Evolutionary conservation across 1,140 invertebrate species (phyloP).

Genomic region (Diprion similis): DNA sequence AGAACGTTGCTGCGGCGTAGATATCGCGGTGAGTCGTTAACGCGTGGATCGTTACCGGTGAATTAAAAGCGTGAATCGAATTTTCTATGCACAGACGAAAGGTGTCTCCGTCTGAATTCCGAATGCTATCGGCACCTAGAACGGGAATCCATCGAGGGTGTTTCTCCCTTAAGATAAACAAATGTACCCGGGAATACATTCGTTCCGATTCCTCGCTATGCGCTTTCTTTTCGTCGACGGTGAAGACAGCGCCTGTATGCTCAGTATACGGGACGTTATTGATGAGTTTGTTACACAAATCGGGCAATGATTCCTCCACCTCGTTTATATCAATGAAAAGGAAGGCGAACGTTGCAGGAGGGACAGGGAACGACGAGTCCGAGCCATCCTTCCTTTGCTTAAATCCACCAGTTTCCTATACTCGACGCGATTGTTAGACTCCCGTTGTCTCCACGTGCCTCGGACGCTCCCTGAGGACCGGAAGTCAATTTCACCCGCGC

Average conservation of each 20-base stretch:
- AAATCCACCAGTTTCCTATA: neutral
- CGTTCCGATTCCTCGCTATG: neutral
- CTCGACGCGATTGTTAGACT: neutral
- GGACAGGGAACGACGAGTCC: neutral
- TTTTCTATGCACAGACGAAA: neutral
- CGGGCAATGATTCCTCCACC: neutral
- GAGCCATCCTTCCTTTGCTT: neutral
- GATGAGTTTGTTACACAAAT: constrained; percentile 5
- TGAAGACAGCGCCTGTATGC: neutral
- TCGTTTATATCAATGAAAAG: constrained; percentile 6
- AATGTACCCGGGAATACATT: neutral
- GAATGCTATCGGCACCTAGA: neutral
- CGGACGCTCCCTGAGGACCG: neutral
- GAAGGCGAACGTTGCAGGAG: neutral
- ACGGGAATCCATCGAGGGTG: neutral
- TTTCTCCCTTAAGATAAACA: constrained; percentile 8
- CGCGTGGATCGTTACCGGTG: neutral
- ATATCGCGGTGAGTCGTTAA: no score
- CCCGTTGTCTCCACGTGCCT: neutral
- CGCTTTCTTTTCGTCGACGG: neutral
- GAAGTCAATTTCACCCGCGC: constrained; percentile 9
- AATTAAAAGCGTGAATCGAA: neutral
- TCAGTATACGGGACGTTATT: neutral
- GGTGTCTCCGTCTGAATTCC: neutral
- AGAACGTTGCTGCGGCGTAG: no score